These are phyloP conservation scores for Leptinotarsa undecemlineata DNA, from an alignment of 1,140 invertebrate species.

Conservation along the genomic window DNA sequence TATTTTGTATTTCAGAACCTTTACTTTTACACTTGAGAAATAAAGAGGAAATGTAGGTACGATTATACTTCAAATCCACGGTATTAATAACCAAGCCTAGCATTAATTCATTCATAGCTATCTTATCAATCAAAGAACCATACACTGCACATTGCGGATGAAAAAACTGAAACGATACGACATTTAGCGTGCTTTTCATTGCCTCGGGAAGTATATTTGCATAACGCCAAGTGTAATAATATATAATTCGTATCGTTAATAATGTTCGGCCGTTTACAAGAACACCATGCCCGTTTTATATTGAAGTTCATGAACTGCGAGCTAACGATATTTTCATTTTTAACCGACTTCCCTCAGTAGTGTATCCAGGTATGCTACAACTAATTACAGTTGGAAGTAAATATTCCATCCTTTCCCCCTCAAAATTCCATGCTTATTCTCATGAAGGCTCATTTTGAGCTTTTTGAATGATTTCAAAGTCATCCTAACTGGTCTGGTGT, in stretches of 20 bases:
- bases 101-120: neutral
- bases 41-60: too few species aligned
- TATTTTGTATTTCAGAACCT: too few species aligned
- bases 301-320: neutral
- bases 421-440: too few species aligned
- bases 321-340: too few species aligned
- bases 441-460: too few species aligned
- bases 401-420: too few species aligned
- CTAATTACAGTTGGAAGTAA: too few species aligned
- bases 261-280: neutral
- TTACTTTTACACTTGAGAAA: too few species aligned
- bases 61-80: neutral
- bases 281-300: neutral
- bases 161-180: neutral
- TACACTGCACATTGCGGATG: neutral
- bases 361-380: too few species aligned
- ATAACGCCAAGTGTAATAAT: slow-evolving; percentile 3
- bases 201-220: neutral
- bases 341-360: too few species aligned
- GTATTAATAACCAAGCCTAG: neutral
- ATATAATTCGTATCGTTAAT: neutral
- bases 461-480: too few species aligned
- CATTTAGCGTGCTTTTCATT: neutral
- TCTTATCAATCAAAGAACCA: neutral
- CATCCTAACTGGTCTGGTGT: too few species aligned